phyloP scores from a whole-genome alignment of 92 coral and sea anemone genomes.

The Palythoa grandis region DNA sequence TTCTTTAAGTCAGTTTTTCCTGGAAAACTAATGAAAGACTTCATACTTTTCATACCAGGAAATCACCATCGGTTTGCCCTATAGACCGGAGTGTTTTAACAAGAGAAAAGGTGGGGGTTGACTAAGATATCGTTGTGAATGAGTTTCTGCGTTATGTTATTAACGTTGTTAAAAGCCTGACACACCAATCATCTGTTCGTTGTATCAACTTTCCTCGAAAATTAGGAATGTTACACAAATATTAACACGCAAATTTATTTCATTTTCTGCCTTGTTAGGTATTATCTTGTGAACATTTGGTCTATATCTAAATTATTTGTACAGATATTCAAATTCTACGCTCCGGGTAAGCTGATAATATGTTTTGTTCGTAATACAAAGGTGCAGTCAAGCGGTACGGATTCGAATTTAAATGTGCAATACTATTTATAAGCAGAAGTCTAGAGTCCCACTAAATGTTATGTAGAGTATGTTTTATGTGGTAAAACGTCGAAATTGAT shows the following conservation, averaged over 20 bases:
- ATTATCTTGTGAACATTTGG: slow-evolving; percentile 5
- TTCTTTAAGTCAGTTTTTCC: neutral
- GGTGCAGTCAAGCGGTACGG: slow-evolving; percentile 23
- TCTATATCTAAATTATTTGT: slow-evolving; percentile 4
- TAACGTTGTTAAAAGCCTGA: neutral
- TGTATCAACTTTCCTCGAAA: neutral
- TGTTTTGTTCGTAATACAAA: slow-evolving; percentile 16
- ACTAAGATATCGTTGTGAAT: neutral
- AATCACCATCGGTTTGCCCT: slow-evolving; percentile 95
- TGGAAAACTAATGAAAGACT: neutral
- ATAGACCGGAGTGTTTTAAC: slow-evolving; percentile 89
- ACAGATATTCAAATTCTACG: slow-evolving; percentile 5
- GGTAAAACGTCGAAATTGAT: neutral
- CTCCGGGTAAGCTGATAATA: neutral
- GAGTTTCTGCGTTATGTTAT: neutral
- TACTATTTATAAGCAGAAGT: neutral
- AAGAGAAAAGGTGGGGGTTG: slow-evolving; percentile 86
- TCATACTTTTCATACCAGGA: slow-evolving; percentile 56
- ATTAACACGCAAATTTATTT: neutral
- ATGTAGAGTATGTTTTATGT: neutral
- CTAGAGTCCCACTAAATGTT: neutral
- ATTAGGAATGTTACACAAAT: neutral
- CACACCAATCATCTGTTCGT: neutral
- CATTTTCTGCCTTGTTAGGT: slow-evolving; percentile 1
- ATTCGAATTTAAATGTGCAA: neutral